Conservation (phyloP, 1,140 invertebrate species). For the Archegozetes longisetosus region DNA sequence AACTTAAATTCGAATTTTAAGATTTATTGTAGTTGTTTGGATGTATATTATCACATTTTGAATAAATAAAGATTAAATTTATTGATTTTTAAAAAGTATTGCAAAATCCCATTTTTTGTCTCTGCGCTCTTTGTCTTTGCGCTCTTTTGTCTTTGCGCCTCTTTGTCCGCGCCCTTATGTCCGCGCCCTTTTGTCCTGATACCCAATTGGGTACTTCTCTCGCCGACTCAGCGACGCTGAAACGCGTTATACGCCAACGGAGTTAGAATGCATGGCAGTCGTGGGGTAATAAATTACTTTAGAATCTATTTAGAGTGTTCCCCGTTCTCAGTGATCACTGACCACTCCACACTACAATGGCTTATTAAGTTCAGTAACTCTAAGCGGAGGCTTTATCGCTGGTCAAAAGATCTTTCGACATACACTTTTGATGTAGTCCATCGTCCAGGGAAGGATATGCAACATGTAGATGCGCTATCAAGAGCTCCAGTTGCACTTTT, state of each 20-base stretch:
- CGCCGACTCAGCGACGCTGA: constrained; percentile 27
- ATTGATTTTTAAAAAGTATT: too few relatives aligned
- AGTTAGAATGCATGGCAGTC: constrained; percentile 37
- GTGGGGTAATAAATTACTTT: constrained; percentile 34
- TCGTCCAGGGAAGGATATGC: constrained; percentile 4
- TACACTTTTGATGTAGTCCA: constrained; percentile 12
- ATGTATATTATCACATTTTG: too few relatives aligned
- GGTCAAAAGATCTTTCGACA: not conserved
- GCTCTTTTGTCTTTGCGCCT: too few relatives aligned
- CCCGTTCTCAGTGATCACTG: constrained; percentile 30
- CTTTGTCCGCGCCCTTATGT: too few relatives aligned
- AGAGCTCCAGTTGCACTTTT: too few relatives aligned
- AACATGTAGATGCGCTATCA: constrained; percentile 11
- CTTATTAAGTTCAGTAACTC: constrained; percentile 8
- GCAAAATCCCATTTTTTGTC: too few relatives aligned
- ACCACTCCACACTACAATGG: constrained; percentile 30
- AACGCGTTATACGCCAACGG: constrained; percentile 36
- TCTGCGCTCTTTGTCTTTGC: too few relatives aligned
- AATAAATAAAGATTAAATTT: too few relatives aligned
- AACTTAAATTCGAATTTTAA: too few relatives aligned
- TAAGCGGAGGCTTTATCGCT: not conserved
- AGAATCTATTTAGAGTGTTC: constrained; percentile 34
- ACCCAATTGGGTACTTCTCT: constrained; percentile 32
- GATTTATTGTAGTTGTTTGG: too few relatives aligned
- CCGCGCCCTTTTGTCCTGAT: too few relatives aligned